Evolutionary conservation across 2,113 vertebrate genomes (phyloP).

Genomic region (Boleophthalmus pectinirostris): DNA sequence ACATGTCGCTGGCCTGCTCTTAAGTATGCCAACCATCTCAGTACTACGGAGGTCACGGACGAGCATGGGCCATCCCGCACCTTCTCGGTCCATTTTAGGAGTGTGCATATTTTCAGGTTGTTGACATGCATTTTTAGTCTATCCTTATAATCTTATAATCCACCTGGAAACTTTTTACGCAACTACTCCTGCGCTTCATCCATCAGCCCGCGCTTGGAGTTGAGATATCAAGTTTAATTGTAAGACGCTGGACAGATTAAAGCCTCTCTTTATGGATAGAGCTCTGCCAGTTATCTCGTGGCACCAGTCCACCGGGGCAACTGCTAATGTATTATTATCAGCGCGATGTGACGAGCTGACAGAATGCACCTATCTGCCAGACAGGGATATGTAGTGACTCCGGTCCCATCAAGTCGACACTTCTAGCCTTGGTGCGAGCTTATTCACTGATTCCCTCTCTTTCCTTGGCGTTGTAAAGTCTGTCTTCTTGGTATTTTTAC

Average conservation of each 20-base stretch:
- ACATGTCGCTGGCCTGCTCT: slow-evolving; percentile 9
- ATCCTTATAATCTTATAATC: slow-evolving; percentile 19
- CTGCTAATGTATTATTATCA: slow-evolving; percentile 59
- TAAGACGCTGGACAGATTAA: slow-evolving; percentile 16
- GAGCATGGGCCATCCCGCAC: slow-evolving; percentile 12
- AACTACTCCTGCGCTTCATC: slow-evolving; percentile 12
- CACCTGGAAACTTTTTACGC: slow-evolving; percentile 6
- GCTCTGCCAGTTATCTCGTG: slow-evolving; percentile 38
- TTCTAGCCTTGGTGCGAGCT: slow-evolving; percentile 28
- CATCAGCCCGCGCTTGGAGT: not conserved
- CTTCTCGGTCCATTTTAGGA: slow-evolving; percentile 37
- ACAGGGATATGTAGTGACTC: slow-evolving; percentile 34
- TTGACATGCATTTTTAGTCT: slow-evolving; percentile 32
- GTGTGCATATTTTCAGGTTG: slow-evolving; percentile 13
- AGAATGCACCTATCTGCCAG: slow-evolving; percentile 54
- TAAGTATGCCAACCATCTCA: slow-evolving; percentile 59
- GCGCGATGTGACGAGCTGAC: slow-evolving; percentile 45
- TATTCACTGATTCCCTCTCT: slow-evolving; percentile 36
- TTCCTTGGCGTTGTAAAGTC: slow-evolving; percentile 17
- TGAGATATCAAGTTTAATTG: slow-evolving; percentile 34
- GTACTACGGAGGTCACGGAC: slow-evolving; percentile 29
- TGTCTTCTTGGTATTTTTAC: slow-evolving; percentile 20
- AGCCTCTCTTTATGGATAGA: slow-evolving; percentile 24
- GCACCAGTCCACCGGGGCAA: slow-evolving; percentile 33
- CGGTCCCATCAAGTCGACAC: slow-evolving; percentile 23